Conservation (phyloP, 2,797 vertebrate species). For the Parotocinclus haroldoi region DNA sequence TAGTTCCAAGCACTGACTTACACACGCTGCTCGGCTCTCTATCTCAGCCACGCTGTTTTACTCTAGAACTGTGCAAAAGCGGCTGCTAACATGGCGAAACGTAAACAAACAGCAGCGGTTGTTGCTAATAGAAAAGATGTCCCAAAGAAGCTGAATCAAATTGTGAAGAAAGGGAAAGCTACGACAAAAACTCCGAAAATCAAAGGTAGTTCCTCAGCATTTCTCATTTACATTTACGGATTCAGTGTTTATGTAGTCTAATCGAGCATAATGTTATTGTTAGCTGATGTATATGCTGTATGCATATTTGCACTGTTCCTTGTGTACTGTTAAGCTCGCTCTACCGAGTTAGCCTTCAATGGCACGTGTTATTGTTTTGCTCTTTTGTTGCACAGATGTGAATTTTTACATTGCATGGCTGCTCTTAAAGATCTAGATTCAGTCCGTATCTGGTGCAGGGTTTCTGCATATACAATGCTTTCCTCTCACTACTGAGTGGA, state of each 20-base stretch:
- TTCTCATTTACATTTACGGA: not conserved
- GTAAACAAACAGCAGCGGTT: constrained; percentile 41
- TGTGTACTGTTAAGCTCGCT: no score
- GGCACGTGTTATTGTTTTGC: not conserved
- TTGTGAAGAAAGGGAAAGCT: constrained; percentile 41
- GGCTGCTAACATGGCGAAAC: constrained; percentile 66
- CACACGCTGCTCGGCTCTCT: not conserved
- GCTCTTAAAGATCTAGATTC: constrained; percentile 17
- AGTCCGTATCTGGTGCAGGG: constrained; percentile 28
- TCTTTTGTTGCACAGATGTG: constrained; percentile 36
- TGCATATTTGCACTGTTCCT: no score
- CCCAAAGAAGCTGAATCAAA: constrained; percentile 67
- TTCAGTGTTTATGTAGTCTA: not conserved
- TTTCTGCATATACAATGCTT: not conserved
- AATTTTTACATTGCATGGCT: constrained; percentile 30
- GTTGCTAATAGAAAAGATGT: constrained; percentile 39
- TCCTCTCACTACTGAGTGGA: not conserved
- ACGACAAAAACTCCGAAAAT: constrained; percentile 39
- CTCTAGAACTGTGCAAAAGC: not conserved
- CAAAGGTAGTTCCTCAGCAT: constrained; percentile 53
- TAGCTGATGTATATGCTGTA: no score
- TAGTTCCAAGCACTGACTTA: constrained; percentile 7
- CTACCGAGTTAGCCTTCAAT: no score
- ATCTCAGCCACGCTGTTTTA: not conserved
- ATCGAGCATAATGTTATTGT: no score